These are phyloP conservation scores for Ephestia elutella DNA, from an alignment of 1,140 invertebrate species.

Conservation along the genomic window DNA sequence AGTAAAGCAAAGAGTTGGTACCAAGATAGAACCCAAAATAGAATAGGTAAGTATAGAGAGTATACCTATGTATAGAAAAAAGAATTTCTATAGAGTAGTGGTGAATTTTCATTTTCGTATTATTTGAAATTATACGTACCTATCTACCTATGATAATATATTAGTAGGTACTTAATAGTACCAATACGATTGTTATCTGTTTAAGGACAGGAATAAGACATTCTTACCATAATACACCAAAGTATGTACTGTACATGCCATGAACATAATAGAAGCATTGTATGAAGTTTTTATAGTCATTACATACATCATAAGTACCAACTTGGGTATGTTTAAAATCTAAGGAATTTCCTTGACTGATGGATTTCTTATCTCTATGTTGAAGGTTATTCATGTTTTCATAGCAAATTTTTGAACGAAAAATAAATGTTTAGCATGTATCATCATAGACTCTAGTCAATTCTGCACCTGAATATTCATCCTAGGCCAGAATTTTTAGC, in stretches of 20 bases:
- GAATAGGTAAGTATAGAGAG: too few relatives aligned
- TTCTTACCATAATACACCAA: not conserved
- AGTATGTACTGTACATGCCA: not conserved
- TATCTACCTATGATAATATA: too few relatives aligned
- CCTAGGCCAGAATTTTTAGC: too few relatives aligned
- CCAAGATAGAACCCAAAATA: too few relatives aligned
- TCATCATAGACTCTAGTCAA: too few relatives aligned
- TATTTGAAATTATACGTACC: too few relatives aligned
- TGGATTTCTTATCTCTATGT: not conserved
- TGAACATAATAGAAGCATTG: conserved; percentile 3
- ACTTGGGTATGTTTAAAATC: not conserved
- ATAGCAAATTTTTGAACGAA: not conserved
- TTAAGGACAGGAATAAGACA: not conserved
- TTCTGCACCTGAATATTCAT: too few relatives aligned
- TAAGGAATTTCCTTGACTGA: not conserved
- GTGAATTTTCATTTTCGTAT: too few relatives aligned
- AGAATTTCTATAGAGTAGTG: too few relatives aligned
- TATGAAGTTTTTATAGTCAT: not conserved
- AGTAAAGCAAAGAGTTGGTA: too few relatives aligned
- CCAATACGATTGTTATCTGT: not conserved
- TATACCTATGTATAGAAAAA: too few relatives aligned
- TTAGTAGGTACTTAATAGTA: not conserved
- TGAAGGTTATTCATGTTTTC: not conserved
- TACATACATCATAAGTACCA: not conserved
- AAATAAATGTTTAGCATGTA: too few relatives aligned